Percentiles rank a stretch among this genome's conserved stretches.
These are phyloP conservation scores for Ectemnius continuus DNA, from an alignment of 2,888 invertebrate genomes.

Conservation along the genomic window DNA sequence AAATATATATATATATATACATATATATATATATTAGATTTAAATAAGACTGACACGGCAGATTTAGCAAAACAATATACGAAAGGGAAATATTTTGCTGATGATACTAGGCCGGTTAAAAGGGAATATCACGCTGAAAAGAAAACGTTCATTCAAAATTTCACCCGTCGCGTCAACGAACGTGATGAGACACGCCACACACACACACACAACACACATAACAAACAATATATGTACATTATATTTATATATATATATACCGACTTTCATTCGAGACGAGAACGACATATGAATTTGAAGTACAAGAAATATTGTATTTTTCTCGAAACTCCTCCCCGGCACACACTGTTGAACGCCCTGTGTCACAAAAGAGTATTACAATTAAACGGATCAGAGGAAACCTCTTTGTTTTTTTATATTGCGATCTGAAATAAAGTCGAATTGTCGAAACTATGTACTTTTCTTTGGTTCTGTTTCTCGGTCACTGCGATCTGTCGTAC, in stretches of 20 bases:
- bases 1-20: conserved; percentile 39
- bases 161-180: conserved; percentile 25
- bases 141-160: conserved; percentile 41
- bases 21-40: conserved; percentile 55
- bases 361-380: conserved; percentile 55
- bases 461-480: too few species aligned
- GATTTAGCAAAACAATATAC: conserved; percentile 50
- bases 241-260: conserved; percentile 53
- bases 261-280: conserved; percentile 48
- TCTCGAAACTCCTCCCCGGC: conserved; percentile 39
- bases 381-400: conserved; percentile 42
- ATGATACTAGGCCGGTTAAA: conserved; percentile 33
- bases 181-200: background rate
- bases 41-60: conserved; percentile 60
- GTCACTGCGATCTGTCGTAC: too few species aligned
- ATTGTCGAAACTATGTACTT: too few species aligned
- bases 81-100: conserved; percentile 47
- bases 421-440: conserved; percentile 22
- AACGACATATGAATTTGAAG: conserved; percentile 54
- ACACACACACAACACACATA: too few species aligned
- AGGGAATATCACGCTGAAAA: conserved; percentile 25
- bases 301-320: conserved; percentile 59
- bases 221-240: conserved; percentile 25
- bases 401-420: conserved; percentile 25
- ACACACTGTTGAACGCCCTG: conserved; percentile 43